Base-by-base conservation (phyloP, 2,888 invertebrate genomes). In the Herminia tarsipennalis region DNA sequence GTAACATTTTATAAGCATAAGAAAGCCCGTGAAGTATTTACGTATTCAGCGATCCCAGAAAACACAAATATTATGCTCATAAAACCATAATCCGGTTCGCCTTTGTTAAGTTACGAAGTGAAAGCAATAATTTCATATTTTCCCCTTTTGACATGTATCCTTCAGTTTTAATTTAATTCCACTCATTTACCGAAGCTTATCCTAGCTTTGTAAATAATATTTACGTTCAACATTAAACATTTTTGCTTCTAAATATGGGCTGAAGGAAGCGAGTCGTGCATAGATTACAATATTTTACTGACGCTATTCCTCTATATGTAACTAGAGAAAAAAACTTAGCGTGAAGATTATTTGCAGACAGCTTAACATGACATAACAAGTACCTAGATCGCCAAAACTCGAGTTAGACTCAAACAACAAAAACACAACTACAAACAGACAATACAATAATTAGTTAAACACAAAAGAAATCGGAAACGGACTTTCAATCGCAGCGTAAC, bases 401-500 rank as follows among this genome's bases (percentile, higher is more conserved):
- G n/a, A n/a, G n/a, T n/a, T n/a, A n/a, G n/a, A n/a, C n/a, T 18
- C 20, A 18, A 18, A 1, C 42, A 21, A 44, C 38, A 59, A 16
- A 42, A 43, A 55, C 22, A 32, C 13, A 46, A 49, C 50, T 36
- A 16, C 30, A 41, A 34, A 47, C 48, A 18, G 37, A 56, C 59
- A 60, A 61, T 60, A 52, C 52, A 55, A 52, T 48, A 49, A 59
- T 64, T 56, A 55, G 47, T 18, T 27, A 45, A 51, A 59, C 37
- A 67, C 37, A 67, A 69, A 73, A 70, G 69, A 70, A 69, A 74
- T 68, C 62, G 47, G 56, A 56, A 70, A 65, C 55, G 63, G n/a
- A 77, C 81, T 78, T 83, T 81, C 79, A 76, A 80, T 79, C 60
- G 67, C 54, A 62, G 57, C 63, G 58, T 72, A 66, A 72, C 68